phyloP scores from a whole-genome alignment of 2,888 invertebrate species.

The Quadroppia sp. region DNA sequence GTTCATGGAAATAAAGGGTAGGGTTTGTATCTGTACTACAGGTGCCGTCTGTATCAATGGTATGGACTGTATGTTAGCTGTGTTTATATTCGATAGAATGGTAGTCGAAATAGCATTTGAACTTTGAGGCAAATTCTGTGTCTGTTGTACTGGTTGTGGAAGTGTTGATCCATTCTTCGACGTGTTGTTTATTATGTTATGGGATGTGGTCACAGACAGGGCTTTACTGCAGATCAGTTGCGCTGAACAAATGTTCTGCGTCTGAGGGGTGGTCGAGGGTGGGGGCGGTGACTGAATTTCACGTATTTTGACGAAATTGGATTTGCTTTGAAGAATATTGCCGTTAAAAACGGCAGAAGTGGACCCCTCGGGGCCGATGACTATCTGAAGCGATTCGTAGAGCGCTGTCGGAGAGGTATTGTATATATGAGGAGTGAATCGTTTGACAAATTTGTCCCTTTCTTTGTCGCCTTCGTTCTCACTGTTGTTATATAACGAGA shows the following conservation, averaged over 20 bases:
- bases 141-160: too few relatives aligned
- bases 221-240: not conserved
- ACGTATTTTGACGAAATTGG: not conserved
- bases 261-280: not conserved
- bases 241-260: not conserved
- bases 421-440: constrained; percentile 45
- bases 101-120: not conserved
- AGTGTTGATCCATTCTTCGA: too few relatives aligned
- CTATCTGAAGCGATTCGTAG: constrained; percentile 36
- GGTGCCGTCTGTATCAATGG: not conserved
- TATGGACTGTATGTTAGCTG: not conserved
- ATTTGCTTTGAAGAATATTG: too few relatives aligned
- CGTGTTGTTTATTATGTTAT: too few relatives aligned
- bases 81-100: not conserved
- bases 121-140: too few relatives aligned
- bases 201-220: constrained; percentile 1
- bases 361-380: constrained; percentile 48
- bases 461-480: constrained; percentile 68
- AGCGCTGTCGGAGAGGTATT: constrained; percentile 32
- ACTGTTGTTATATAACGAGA: constrained; percentile 51
- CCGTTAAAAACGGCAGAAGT: too few relatives aligned
- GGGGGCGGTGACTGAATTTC: constrained; percentile 18
- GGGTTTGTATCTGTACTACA: constrained; percentile 18
- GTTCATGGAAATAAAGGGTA: constrained; percentile 7
- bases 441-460: constrained; percentile 59